Base-by-base conservation (phyloP, 2,888 invertebrate genomes). In the Sesia bembeciformis region DNA sequence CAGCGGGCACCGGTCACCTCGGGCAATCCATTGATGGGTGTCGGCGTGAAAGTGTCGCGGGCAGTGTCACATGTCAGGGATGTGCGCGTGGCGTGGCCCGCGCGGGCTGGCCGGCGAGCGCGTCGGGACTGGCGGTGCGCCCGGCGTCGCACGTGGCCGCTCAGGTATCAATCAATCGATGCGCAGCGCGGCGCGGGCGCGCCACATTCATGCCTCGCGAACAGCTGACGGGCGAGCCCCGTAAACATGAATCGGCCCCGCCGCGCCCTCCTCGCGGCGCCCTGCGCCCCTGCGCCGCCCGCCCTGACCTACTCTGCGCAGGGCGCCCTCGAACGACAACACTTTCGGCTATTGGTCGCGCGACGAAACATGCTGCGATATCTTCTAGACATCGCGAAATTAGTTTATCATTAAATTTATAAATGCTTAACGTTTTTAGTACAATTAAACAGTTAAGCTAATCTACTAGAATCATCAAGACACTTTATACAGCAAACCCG, bases 141-240 rank as follows among this genome's bases (percentile, higher is more conserved):
- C 58, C 64, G 51, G 53, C 52, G 52, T 63, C 65, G 68, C 74
- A 71, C 76, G 74, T 74, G 74, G 72, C 65, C 63, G 66, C 72
- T 72, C 76, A 81, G 81, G 82, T 85, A 82, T 82, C 84, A 83
- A 79, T 84, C 86, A 86, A 88, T 87, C 85, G 85, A 85, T 85
- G 85, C 71, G 77, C 69, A 68, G 66, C 66, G 66, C 80, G 81
- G 84, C 83, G 78, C 72, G 83, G 82, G 82, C 82, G 81, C 52
- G 40, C 52, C 79, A 79, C 87, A 86, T 86, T 87, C 86, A 86
- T 81, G 78, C 71, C 75, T 72, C 70, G 78, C 68, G 78, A 88
- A 87, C 88, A 88, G 88, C 88, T 88, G 88, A 87, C 88, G 83
- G 77, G 76, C 78, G 76, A 76, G 72, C 74, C 76, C 81, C 78